A percentile compares a stretch with the other conserved stretches of the same genome.
These are phyloP conservation scores for Phyto melanocephala DNA, from an alignment of 2,888 invertebrate genomes.

Conservation along the genomic window DNA sequence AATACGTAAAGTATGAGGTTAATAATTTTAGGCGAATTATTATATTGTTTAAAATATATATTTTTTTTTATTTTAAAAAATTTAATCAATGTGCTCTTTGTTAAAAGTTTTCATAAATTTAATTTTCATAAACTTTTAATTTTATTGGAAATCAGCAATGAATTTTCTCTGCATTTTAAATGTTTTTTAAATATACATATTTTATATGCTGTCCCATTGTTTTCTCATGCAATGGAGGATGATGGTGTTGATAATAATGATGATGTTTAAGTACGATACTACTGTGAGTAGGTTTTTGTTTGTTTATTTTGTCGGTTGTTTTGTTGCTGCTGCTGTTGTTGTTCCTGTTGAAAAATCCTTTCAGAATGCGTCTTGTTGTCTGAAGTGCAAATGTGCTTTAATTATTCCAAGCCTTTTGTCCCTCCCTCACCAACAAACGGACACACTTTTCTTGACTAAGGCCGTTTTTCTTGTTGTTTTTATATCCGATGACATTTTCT, in stretches of 20 bases:
- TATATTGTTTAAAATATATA: too few species aligned
- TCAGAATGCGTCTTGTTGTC: conserved; percentile 67
- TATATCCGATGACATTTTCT: conserved; percentile 51
- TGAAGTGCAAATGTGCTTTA: conserved; percentile 78
- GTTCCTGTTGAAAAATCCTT: conserved; percentile 20
- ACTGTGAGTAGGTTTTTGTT: neutral
- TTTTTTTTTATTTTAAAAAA: too few species aligned
- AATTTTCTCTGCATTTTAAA: too few species aligned
- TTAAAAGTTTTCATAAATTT: too few species aligned
- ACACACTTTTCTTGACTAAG: conserved; percentile 15
- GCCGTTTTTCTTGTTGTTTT: conserved; percentile 37
- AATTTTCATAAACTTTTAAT: neutral
- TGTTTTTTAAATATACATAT: too few species aligned
- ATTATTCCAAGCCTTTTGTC: conserved; percentile 70
- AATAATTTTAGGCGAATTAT: too few species aligned
- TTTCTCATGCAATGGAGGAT: neutral
- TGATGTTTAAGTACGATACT: conserved; percentile 18
- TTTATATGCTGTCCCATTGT: neutral
- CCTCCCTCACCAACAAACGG: neutral
- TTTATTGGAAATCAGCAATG: neutral
- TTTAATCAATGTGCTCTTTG: too few species aligned
- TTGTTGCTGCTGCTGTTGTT: neutral
- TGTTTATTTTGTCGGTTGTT: conserved; percentile 3
- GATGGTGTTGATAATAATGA: conserved; percentile 11
- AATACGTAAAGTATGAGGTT: too few species aligned